These are phyloP conservation scores for Seriola quinqueradiata DNA, from an alignment of 2,113 vertebrate species.

Conservation along the genomic window DNA sequence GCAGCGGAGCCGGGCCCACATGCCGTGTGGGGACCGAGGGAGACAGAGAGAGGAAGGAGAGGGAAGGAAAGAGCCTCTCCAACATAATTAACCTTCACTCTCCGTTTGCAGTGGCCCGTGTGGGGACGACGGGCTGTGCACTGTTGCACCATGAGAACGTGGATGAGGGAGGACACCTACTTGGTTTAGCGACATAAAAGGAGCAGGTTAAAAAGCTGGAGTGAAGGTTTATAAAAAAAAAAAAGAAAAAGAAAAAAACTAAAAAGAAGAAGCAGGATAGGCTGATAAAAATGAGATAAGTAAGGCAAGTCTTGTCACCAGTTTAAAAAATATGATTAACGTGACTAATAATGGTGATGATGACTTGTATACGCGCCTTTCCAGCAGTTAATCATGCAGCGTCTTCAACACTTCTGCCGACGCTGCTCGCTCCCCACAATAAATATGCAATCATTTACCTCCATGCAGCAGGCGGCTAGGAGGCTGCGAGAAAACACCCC, in stretches of 20 bases:
- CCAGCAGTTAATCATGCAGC: conserved; percentile 93
- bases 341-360: conserved; percentile 93
- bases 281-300: conserved; percentile 50
- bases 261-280: background rate
- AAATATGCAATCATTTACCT: conserved; percentile 95
- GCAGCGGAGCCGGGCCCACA: conserved; percentile 87
- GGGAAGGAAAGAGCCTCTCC: conserved; percentile 90
- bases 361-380: conserved; percentile 89
- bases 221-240: conserved; percentile 43
- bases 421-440: conserved; percentile 89
- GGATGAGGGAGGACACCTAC: conserved; percentile 85
- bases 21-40: conserved; percentile 69
- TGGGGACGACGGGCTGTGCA: conserved; percentile 85
- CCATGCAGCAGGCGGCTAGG: conserved; percentile 81
- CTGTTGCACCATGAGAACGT: conserved; percentile 89
- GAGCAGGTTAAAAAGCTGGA: conserved; percentile 36
- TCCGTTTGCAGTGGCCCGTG: conserved; percentile 89
- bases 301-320: conserved; percentile 86
- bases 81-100: conserved; percentile 99
- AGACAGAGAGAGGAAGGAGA: conserved; percentile 86
- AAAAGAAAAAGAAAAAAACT: conserved; percentile 8
- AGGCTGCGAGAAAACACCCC: conserved; percentile 52
- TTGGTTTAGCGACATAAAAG: conserved; percentile 51
- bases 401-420: conserved; percentile 76
- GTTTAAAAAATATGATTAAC: conserved; percentile 94